Conservation (phyloP, 2,797 vertebrate genomes). For the Furcifer pardalis region DNA sequence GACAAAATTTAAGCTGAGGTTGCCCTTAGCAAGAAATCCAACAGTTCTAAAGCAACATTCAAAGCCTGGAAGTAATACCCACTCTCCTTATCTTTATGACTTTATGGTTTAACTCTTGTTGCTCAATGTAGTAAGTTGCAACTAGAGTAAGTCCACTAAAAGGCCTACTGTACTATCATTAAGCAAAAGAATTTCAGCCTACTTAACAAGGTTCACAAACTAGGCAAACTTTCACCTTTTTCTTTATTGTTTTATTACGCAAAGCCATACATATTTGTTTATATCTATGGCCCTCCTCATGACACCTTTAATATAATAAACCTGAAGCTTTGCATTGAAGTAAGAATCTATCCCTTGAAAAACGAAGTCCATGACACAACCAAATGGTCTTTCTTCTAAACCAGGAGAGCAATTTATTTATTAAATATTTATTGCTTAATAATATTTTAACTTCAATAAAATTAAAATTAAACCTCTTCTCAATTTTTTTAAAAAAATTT, state of each 20-base stretch:
- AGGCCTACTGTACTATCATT: no score
- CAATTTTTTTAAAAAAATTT: no score
- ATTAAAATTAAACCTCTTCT: no score
- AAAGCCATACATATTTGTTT: neutral
- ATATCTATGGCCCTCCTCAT: neutral
- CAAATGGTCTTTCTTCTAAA: neutral
- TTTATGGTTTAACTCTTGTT: neutral
- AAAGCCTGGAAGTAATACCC: constrained; percentile 74
- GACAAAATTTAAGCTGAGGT: constrained; percentile 64
- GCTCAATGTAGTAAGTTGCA: no score
- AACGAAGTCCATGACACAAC: neutral
- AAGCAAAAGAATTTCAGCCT: no score
- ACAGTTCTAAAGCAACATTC: constrained; percentile 66
- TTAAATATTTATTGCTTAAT: no score
- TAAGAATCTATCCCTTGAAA: neutral
- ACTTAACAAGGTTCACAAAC: neutral
- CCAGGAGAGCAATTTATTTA: no score
- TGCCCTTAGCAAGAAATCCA: constrained; percentile 64
- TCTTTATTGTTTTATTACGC: neutral
- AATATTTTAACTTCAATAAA: no score
- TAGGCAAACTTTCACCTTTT: neutral
- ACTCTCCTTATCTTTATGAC: neutral
- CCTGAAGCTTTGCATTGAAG: neutral
- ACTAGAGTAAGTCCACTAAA: no score
- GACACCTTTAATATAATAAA: neutral